A percentile compares a stretch with the other conserved stretches of the same genome.
Evolutionary conservation across 2,888 invertebrate species (phyloP).

Genomic region (Rotaria magnacalcarata): DNA sequence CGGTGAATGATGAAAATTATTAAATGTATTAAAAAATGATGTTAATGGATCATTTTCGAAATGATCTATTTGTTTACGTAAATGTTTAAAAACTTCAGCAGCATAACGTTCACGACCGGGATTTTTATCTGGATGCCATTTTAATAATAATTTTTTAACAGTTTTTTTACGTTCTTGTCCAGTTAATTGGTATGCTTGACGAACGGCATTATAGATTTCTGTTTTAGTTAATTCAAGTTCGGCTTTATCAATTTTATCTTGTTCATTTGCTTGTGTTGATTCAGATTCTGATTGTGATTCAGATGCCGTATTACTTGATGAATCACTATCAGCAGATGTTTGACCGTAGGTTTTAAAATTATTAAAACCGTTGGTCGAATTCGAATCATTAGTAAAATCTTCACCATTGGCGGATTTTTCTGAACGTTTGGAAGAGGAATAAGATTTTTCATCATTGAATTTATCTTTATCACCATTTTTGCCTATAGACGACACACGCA

Average conservation of each 20-base stretch:
- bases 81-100: slow-evolving; percentile 46
- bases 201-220: slow-evolving; percentile 39
- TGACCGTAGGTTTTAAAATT: background rate
- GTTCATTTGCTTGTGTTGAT: slow-evolving; percentile 33
- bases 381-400: background rate
- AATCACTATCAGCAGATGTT: slow-evolving; percentile 14
- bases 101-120: slow-evolving; percentile 46
- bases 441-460: slow-evolving; percentile 11
- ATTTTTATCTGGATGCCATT: slow-evolving; percentile 47
- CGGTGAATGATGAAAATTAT: slow-evolving; percentile 29
- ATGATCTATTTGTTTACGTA: slow-evolving; percentile 45
- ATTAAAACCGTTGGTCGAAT: background rate
- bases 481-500: slow-evolving; percentile 29
- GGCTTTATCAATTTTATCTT: slow-evolving; percentile 30
- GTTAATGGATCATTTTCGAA: slow-evolving; percentile 45
- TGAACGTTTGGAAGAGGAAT: background rate
- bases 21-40: slow-evolving; percentile 35
- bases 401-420: background rate
- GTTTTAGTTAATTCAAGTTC: slow-evolving; percentile 45
- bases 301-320: background rate
- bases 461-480: slow-evolving; percentile 26
- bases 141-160: slow-evolving; percentile 43
- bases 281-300: slow-evolving; percentile 37
- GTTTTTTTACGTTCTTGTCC: slow-evolving; percentile 45
- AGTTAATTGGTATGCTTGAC: slow-evolving; percentile 37